Conservation (phyloP, 1,140 invertebrate genomes). For the Cheumatopsyche charites region DNA sequence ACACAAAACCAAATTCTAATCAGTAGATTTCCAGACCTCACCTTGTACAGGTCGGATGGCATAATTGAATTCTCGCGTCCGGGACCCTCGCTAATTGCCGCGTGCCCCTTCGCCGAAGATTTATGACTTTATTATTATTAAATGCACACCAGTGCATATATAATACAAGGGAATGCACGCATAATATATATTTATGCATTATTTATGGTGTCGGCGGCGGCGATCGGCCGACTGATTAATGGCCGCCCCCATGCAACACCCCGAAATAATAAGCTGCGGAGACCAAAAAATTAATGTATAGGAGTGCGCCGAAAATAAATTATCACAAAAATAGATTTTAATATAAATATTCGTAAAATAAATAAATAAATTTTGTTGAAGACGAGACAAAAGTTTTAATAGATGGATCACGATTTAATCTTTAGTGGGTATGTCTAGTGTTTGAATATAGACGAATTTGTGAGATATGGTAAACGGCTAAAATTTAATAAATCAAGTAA, state of each 20-base stretch:
- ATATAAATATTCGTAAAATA: slow-evolving; percentile 12
- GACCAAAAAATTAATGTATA: no score
- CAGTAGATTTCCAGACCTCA: no score
- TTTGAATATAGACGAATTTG: no score
- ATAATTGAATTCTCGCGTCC: background rate
- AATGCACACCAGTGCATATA: background rate
- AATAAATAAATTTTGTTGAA: no score
- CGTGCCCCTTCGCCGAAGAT: slow-evolving; percentile 10
- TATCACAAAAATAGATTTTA: background rate
- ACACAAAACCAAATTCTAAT: no score
- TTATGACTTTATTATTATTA: slow-evolving; percentile 40
- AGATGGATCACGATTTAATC: no score
- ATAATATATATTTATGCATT: slow-evolving; percentile 34
- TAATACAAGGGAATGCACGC: no score
- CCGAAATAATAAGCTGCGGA: background rate
- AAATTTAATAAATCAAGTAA: no score
- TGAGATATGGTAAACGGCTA: no score
- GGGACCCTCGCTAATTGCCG: slow-evolving; percentile 22
- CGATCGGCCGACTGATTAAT: slow-evolving; percentile 33
- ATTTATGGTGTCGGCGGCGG: slow-evolving; percentile 34
- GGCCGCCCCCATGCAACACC: slow-evolving; percentile 9
- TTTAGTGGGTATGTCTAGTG: no score
- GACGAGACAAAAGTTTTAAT: no score
- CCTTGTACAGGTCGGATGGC: background rate
- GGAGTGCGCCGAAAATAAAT: background rate